These are phyloP conservation scores for Sturnus vulgaris DNA, from an alignment of 2,113 vertebrate species.

Conservation along the genomic window DNA sequence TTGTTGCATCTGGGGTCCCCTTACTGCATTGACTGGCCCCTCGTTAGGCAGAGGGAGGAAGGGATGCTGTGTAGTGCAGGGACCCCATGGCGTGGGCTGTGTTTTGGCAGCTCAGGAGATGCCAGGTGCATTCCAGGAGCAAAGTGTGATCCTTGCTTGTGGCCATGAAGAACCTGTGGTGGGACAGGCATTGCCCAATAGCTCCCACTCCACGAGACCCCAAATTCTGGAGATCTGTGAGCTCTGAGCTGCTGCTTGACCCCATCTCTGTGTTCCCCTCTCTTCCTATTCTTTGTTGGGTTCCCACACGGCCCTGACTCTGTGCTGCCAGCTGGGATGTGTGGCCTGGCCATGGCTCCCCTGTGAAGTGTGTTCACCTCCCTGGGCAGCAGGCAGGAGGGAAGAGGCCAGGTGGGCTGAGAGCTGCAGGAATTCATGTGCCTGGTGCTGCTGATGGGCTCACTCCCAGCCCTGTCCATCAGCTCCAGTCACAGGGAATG, in stretches of 20 bases:
- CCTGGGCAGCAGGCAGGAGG: not conserved
- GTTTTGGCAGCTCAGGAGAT: not conserved
- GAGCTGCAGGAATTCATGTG: not conserved
- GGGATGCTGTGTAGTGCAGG: rapidly evolving
- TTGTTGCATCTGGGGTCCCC: not conserved
- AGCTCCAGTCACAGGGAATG: rapidly evolving
- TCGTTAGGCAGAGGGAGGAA: rapidly evolving
- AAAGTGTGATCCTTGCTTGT: not conserved
- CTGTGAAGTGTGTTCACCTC: rapidly evolving
- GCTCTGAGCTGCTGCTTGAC: not conserved
- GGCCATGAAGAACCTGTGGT: rapidly evolving
- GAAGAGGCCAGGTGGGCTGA: not conserved
- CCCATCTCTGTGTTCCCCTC: not conserved
- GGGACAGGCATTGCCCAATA: not conserved
- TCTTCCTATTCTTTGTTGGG: not conserved
- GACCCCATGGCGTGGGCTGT: rapidly evolving
- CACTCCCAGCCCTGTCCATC: rapidly evolving
- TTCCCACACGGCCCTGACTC: rapidly evolving
- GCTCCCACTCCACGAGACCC: not conserved
- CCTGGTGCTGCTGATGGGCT: not conserved
- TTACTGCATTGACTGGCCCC: rapidly evolving
- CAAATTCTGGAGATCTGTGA: rapidly evolving
- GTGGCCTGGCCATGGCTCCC: not conserved
- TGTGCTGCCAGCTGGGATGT: rapidly evolving
- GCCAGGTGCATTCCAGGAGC: not conserved